A percentile compares a stretch with the other conserved stretches of the same genome.
Evolutionary conservation across 37 sponge, comb jelly and placozoan genomes (phyloP).

Genomic region (Ianthella basta): DNA sequence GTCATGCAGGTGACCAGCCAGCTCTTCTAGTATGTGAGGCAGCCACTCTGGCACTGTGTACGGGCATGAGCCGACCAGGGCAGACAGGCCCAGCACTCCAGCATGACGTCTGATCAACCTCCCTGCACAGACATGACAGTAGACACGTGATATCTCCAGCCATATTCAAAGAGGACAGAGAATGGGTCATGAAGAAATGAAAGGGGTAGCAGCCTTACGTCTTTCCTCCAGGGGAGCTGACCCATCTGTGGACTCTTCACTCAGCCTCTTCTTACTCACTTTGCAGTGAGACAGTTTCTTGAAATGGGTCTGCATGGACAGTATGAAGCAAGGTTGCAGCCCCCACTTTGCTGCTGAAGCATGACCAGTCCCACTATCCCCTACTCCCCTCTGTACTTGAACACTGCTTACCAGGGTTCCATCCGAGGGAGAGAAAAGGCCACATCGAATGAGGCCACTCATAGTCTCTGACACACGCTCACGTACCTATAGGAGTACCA

Average conservation of each 20-base stretch:
- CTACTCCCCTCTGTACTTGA: not conserved
- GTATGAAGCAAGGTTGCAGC: not conserved
- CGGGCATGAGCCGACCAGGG: conserved; percentile 85
- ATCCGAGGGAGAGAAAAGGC: conserved; percentile 44
- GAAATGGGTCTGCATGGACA: not conserved
- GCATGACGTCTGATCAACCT: conserved; percentile 71
- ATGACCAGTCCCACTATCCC: not conserved
- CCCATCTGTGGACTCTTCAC: conserved; percentile 4
- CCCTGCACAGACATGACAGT: too few relatives aligned
- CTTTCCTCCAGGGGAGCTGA: not conserved
- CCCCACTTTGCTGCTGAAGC: not conserved
- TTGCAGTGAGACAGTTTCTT: conserved; percentile 6
- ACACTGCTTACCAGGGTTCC: conserved; percentile 39
- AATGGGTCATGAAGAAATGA: too few relatives aligned
- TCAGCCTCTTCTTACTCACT: conserved; percentile 7
- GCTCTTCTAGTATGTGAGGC: conserved; percentile 80
- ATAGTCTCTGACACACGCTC: conserved; percentile 73
- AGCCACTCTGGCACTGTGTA: conserved; percentile 92
- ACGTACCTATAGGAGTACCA: conserved; percentile 77
- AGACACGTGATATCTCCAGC: not conserved
- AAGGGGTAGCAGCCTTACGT: not conserved
- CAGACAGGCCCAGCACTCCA: conserved; percentile 89
- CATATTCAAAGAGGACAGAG: not conserved
- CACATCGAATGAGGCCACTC: conserved; percentile 80
- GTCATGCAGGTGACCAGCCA: conserved; percentile 80